Base-by-base conservation (phyloP, 2,113 vertebrate genomes). In the Podarcis cretensis region DNA sequence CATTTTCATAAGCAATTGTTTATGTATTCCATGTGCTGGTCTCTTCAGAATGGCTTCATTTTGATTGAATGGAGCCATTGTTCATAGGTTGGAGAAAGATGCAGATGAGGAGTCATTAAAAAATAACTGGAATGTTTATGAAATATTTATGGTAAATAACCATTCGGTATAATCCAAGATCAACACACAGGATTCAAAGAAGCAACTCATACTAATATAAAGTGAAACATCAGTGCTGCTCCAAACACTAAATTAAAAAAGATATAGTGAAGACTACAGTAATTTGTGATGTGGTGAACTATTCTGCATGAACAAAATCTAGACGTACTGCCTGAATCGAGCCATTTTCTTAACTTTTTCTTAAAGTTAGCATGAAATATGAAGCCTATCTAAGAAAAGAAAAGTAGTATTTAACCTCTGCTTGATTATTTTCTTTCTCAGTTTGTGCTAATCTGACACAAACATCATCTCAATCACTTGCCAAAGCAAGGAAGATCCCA, bases 111-210 rank as follows among this genome's bases (percentile, higher is more conserved):
- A 77, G 87, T 92, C 85, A 90, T 89, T 95, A 90, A 85, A 85
- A 91, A 93, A 95, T 96, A 95, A 93, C 90, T 94, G 92, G 90
- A 93, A 95, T 95, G 77, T 89, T 87, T 91, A 88, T 73, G 92
- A 91, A 95, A 95, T 95, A 91, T 94, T 95, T 95, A 95, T 91
- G 91, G 65, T 94, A 95, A 96, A 63, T 63, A 20, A 89, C 88
- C 76, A 89, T 91, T 93, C 80, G 54, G 87, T 95, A 0, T 91
- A 90, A 87, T 84, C 94, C 83, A 88, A 84, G n/a, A 21, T 76
- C 30, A 83, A 68, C 89, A 85, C 30, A 40, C 54, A 54, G 69
- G 6, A n/a, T 89, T 79, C 66, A 90, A 20, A 77, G 66, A 76
- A 54, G 48, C 48, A 54, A 54, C 10, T 54, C 48, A 54, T 12